Base-by-base conservation (phyloP, 2,797 vertebrate species). In the Gymnocypris eckloni region DNA sequence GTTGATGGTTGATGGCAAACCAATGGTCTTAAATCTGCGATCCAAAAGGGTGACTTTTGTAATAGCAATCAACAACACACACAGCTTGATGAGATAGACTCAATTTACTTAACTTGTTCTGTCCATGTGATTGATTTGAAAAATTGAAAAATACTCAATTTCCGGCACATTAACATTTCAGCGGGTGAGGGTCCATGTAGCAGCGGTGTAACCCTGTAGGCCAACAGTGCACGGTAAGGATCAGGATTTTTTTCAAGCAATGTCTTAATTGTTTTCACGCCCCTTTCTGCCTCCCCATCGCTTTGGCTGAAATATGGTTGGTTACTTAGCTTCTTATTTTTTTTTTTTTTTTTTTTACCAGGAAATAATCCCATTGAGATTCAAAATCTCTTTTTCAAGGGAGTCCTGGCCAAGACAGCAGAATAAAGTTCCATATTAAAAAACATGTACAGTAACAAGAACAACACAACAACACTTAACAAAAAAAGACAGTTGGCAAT, bases 1-100 rank as follows among this genome's bases (percentile, higher is more conserved):
- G 45, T 48, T 48, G 45, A 13, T 64, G 75, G 33, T 87, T 79
- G 15, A 86, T 78, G 16, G 76, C 13, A 43, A 87, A 73, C 20
- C 69, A 59, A 83, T 22, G 33, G 72, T 78, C 41, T 81, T 88
- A 43, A 86, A 87, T 71, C 54, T 80, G 6, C 43, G 79, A 79
- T 83, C 66, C 48, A 86, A 72, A 37, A 80, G 71, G 37, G 71
- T 89, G 61, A 50, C 59, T 2, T 28, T 28, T 28, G 28, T 28
- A 28, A 28, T 28, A 28, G 28, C 28, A 28, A 28, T 28, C 28
- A 28, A 28, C 28, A 28, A 28, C 28, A 28, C 28, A 28, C 28
- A 28, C 28, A 28, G 28, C 28, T 28, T 28, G 1, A 28, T 28
- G 28, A 28, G 28, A 28, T 28, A 28, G 28, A 28, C 28, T 28